These are phyloP conservation scores for Ferrisia virgata DNA, from an alignment of 2,888 invertebrate species.

Conservation along the genomic window DNA sequence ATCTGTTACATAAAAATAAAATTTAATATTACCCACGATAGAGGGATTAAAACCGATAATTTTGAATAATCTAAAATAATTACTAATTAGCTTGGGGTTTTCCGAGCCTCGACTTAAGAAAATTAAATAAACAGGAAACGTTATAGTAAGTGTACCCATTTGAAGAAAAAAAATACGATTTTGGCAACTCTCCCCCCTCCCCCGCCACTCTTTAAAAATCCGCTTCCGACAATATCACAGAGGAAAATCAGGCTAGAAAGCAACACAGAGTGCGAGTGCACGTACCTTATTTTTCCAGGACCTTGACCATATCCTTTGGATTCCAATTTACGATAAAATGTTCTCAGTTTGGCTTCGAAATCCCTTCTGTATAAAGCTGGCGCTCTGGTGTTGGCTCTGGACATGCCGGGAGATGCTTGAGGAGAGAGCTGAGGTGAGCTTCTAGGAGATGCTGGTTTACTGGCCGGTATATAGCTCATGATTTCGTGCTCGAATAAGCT, in stretches of 20 bases:
- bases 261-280: background rate
- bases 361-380: conserved; percentile 89
- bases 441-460: conserved; percentile 56
- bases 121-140: too few relatives aligned
- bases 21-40: too few relatives aligned
- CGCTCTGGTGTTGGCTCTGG: conserved; percentile 69
- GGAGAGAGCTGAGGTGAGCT: conserved; percentile 67
- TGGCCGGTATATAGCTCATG: conserved; percentile 89
- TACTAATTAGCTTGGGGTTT: too few relatives aligned
- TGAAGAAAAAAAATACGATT: too few relatives aligned
- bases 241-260: background rate
- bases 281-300: conserved; percentile 89
- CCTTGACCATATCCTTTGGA: conserved; percentile 96
- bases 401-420: conserved; percentile 75
- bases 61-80: too few relatives aligned
- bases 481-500: conserved; percentile 98
- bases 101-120: too few relatives aligned
- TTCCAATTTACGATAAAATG: conserved; percentile 91
- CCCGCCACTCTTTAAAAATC: too few relatives aligned
- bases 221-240: background rate
- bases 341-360: conserved; percentile 90
- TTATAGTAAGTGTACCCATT: too few relatives aligned
- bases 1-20: too few relatives aligned
- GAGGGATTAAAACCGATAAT: too few relatives aligned
- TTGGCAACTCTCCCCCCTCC: too few relatives aligned